Evolutionary conservation across 2,888 invertebrate genomes (phyloP), one percentile per base, ranked within the genome.

Genomic region (Lasioglossum leucozonium): DNA sequence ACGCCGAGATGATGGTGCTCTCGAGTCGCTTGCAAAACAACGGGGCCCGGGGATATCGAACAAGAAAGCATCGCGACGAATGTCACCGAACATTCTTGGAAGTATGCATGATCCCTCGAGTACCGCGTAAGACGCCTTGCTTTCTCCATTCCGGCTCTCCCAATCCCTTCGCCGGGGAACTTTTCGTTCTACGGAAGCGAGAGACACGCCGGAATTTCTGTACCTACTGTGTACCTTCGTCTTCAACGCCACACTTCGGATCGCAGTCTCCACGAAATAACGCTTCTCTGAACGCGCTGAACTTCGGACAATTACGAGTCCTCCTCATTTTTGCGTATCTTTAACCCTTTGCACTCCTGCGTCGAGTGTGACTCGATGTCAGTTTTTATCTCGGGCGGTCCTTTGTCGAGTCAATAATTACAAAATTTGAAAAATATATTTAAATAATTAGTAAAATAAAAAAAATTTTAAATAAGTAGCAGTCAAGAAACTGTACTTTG

Each of bases 81-180:
- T 77, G 72, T 67, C 81, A 73, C 30, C 58, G 75, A 81, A 77
- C 81, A 71, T 79, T 79, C 84, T 65, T 77, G 37, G 62, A 79
- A 79, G 86, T 81, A 77, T 86, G 81, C 84, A 78, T 72, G 84
- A 78, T 82, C 82, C 75, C 65, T 55, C 67, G 78, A 75, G 84
- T 76, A 78, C 78, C 82, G 72, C 81, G 75, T n/a, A 74, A 55
- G 77, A 74, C 51, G 58, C 44, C 78, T 62, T 44, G 62, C 62
- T 82, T 75, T 65, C 77, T 71, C 72, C 22, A 65, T 51, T 42
- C 30, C 72, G 22, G n/a, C 18, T 44, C 22, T 10, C 34, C 34
- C 30, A 51, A 30, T 72, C 47, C 79, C 44, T 51, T 73, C 37
- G 8, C 47, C 30, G 40, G 26, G 26, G 6, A 79, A 79, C 73